Evolutionary conservation across 2,888 invertebrate species (phyloP).

Genomic region (Eristalinus aeneus): DNA sequence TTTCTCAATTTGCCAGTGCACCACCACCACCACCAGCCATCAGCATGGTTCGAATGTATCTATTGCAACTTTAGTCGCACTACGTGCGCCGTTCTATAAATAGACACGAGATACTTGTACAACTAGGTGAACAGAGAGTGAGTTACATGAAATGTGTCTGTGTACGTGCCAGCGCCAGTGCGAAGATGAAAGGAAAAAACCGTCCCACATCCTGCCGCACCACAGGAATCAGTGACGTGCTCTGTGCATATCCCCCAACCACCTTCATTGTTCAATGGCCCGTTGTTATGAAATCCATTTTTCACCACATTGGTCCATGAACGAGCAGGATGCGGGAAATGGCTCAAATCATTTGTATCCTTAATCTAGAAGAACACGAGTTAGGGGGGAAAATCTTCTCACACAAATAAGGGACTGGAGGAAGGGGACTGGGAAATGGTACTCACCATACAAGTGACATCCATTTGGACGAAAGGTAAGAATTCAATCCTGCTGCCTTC

Average conservation of each 20-base stretch:
- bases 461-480: constrained; percentile 28
- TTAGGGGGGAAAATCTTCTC: background rate
- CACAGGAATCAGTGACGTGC: background rate
- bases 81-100: constrained; percentile 45
- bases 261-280: background rate
- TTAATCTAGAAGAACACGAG: too few species aligned
- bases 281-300: constrained; percentile 36
- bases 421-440: constrained; percentile 21
- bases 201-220: constrained; percentile 3
- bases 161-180: background rate
- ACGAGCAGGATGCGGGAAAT: background rate
- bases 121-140: constrained; percentile 41
- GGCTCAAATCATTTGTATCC: background rate
- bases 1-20: constrained; percentile 2
- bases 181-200: constrained; percentile 17
- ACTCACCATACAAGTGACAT: constrained; percentile 65
- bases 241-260: background rate
- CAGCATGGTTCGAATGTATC: constrained; percentile 29
- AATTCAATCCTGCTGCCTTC: constrained; percentile 26
- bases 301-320: constrained; percentile 23
- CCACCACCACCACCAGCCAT: background rate
- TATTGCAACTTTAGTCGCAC: constrained; percentile 27
- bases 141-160: constrained; percentile 2
- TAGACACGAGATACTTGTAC: constrained; percentile 24
- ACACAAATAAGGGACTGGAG: background rate